phyloP scores from a whole-genome alignment of 2,113 vertebrate genomes.

The Hipposideros armiger region DNA sequence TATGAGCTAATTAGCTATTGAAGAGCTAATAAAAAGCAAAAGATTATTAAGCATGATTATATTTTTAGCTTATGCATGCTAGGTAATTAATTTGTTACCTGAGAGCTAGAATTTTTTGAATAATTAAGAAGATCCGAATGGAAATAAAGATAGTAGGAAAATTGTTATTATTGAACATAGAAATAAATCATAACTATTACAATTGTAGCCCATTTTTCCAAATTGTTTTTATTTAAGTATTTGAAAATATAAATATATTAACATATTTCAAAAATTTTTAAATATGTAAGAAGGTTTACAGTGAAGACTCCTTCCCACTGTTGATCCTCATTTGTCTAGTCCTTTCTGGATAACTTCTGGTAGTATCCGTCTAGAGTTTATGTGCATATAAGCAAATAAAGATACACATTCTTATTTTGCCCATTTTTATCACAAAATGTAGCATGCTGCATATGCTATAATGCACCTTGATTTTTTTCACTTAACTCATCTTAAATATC shows the following conservation, averaged over 20 bases:
- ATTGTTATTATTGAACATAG: background rate
- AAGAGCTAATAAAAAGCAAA: background rate
- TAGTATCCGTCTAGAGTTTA: background rate
- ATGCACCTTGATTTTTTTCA: background rate
- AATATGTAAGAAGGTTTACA: background rate
- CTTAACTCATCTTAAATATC: background rate
- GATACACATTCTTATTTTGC: background rate
- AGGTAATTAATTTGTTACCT: background rate
- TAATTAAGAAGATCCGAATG: background rate
- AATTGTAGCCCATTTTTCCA: background rate
- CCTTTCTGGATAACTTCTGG: background rate
- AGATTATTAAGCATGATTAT: background rate
- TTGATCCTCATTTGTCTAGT: background rate
- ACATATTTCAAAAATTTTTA: background rate
- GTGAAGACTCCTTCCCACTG: background rate
- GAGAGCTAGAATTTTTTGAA: slow-evolving; percentile 6
- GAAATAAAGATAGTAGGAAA: background rate
- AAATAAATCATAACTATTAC: background rate
- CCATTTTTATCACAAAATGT: background rate
- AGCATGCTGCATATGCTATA: background rate
- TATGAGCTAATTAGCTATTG: background rate
- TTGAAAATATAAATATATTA: background rate
- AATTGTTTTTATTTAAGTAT: slow-evolving; percentile 11
- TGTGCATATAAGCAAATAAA: background rate
- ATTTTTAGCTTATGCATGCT: background rate